Evolutionary conservation across 2,113 vertebrate species (phyloP), one percentile per base, ranked within the genome.

Genomic region (Gadus macrocephalus): DNA sequence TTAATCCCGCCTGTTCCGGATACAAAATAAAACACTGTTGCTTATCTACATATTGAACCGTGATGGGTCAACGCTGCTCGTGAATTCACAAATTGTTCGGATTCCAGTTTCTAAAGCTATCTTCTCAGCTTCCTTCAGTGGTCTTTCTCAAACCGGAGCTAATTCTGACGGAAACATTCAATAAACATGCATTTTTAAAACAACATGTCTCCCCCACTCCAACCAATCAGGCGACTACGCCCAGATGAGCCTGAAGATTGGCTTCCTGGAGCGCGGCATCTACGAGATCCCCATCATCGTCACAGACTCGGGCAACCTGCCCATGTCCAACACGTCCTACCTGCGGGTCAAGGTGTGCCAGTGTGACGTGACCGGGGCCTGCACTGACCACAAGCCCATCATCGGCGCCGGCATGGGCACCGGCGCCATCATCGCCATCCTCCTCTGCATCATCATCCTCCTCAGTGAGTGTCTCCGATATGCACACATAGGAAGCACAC

Each of bases 381-480:
- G 97, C 85, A 96, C 94, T 0, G 96, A 96, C 5, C 94, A 95
- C 77, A 94, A 97, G 67, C 91, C 92, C 49, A 96, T 98, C 2
- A 94, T 96, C 76, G 96, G 95, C 0, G 94, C 96, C 0, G 96
- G 97, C 15, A 89, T 99, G 66, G 94, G 97, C 73, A 99, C 97
- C 0, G 97, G 96, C 0, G 96, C 95, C 73, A 99, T 98, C 88
- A 96, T 99, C 56, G 93, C 97, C 72, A 98, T 99, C 87, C 94
- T 99, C 20, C 95, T 99, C 14, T 98, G 97, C 77, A 95, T 99
- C 88, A 97, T 99, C 91, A 96, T 96, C 85, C 92, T 99, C 81
- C 96, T 99, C 71, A 94, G 97, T 99, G 83, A 98, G 96, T 95
- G 42, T 9, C 42, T 49, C 42, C 6, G 2, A 49, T 49, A 9